Percentiles rank a stretch among this genome's conserved stretches.
Conservation (phyloP, 2,113 vertebrate genomes). For the Burhinus bistriatus region DNA sequence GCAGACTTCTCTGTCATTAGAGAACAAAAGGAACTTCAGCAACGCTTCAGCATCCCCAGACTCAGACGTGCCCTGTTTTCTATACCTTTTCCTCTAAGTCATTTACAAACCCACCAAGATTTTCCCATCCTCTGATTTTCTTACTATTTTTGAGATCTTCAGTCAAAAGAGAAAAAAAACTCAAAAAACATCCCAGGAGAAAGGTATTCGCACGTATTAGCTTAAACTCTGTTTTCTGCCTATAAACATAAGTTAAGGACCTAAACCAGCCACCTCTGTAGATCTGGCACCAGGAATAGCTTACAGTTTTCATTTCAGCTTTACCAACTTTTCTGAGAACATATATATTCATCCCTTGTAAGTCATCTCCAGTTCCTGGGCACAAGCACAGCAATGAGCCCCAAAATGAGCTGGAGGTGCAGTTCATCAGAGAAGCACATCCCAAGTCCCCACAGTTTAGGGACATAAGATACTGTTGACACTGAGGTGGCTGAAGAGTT, state of each 20-base stretch:
- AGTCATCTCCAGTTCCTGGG: background rate
- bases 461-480: no score
- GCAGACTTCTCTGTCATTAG: constrained; percentile 13
- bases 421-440: no score
- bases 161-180: background rate
- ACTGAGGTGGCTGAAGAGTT: no score
- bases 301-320: background rate
- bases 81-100: background rate
- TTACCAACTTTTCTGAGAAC: background rate
- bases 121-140: background rate
- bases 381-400: no score
- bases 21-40: background rate
- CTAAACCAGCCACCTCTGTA: rapidly evolving
- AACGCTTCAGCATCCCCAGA: background rate
- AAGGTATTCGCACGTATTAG: background rate
- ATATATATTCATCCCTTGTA: background rate
- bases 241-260: background rate
- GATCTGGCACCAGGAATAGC: background rate
- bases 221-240: background rate
- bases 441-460: no score
- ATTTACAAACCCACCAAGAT: background rate
- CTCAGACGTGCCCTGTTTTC: background rate
- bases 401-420: no score
- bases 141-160: background rate
- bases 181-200: background rate